These are phyloP conservation scores for Loripinus fragilis DNA, from an alignment of 2,888 invertebrate species.

Conservation along the genomic window DNA sequence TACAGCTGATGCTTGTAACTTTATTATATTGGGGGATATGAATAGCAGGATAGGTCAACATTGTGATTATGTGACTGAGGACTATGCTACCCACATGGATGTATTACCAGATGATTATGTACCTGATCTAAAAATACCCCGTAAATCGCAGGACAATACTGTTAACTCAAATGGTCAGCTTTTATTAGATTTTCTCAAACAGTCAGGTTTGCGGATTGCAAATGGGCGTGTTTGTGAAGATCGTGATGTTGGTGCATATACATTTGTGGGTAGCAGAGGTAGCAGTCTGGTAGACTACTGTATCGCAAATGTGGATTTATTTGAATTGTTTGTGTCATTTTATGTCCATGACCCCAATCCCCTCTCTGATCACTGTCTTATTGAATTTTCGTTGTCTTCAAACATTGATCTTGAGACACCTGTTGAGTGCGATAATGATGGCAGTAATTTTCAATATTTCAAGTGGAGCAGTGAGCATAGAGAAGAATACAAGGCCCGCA, in stretches of 20 bases:
- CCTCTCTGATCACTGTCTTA: constrained; percentile 26
- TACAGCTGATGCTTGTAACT: constrained; percentile 10
- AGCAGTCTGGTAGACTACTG: constrained; percentile 23
- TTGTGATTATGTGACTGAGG: constrained; percentile 31
- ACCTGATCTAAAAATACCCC: neutral
- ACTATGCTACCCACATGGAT: constrained; percentile 15
- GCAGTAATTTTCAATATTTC: neutral
- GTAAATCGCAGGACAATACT: constrained; percentile 20
- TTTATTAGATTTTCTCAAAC: constrained; percentile 34
- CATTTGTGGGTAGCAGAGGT: constrained; percentile 22
- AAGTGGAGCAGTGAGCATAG: neutral
- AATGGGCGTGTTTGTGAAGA: constrained; percentile 27
- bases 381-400: constrained; percentile 18
- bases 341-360: constrained; percentile 24
- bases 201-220: constrained; percentile 27
- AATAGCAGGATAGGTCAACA: constrained; percentile 2
- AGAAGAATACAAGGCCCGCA: neutral
- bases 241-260: constrained; percentile 10
- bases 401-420: too few relatives aligned
- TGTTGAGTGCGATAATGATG: neutral
- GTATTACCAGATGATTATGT: constrained; percentile 31
- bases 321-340: neutral
- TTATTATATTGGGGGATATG: constrained; percentile 29
- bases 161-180: constrained; percentile 17
- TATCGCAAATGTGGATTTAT: neutral